Evolutionary conservation across 1,140 invertebrate species (phyloP).

Genomic region (Euwallacea fornicatus): DNA sequence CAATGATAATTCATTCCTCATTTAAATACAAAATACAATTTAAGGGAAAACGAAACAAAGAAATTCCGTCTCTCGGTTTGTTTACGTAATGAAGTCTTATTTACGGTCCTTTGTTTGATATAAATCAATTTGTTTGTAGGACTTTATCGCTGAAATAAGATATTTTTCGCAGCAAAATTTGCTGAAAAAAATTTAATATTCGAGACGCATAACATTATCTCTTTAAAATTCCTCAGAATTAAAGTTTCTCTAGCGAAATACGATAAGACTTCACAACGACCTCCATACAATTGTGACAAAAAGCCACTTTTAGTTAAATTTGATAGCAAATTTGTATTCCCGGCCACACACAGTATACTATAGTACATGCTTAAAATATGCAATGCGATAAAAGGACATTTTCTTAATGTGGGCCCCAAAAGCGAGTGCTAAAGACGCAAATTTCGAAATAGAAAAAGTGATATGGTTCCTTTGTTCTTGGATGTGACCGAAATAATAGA

Average conservation of each 20-base stretch:
- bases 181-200: slow-evolving; percentile 33
- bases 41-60: slow-evolving; percentile 9
- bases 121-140: background rate
- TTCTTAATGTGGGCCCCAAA: background rate
- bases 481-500: no score
- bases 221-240: slow-evolving; percentile 34
- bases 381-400: slow-evolving; percentile 20
- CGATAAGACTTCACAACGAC: slow-evolving; percentile 33
- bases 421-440: no score
- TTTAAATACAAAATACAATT: slow-evolving; percentile 7
- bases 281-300: slow-evolving; percentile 32
- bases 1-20: slow-evolving; percentile 5
- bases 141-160: no score
- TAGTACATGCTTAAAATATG: slow-evolving; percentile 32
- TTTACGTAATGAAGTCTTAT: slow-evolving; percentile 14
- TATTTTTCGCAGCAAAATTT: no score
- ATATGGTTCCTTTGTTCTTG: no score
- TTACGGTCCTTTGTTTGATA: slow-evolving; percentile 2
- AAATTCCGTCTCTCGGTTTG: slow-evolving; percentile 2
- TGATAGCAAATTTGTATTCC: slow-evolving; percentile 33
- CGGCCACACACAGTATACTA: slow-evolving; percentile 22
- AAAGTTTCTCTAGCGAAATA: slow-evolving; percentile 34
- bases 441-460: no score
- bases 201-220: slow-evolving; percentile 29
- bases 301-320: slow-evolving; percentile 35